Percentiles rank a stretch among this genome's conserved stretches.
Conservation (phyloP, 2,113 vertebrate species). For the Circaetus cinerascens region DNA sequence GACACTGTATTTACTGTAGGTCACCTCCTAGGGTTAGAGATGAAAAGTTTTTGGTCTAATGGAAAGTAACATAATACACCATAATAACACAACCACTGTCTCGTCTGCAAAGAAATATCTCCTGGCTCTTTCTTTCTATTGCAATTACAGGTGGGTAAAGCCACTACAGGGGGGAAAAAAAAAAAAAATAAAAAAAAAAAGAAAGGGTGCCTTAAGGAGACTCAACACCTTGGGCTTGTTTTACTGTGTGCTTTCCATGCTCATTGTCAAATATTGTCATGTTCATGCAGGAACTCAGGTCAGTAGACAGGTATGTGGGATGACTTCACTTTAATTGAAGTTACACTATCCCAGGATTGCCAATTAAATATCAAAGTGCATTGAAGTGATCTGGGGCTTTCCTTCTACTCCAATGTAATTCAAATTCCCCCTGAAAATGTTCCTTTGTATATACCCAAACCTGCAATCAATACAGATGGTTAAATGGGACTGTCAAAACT, state of each 20-base stretch:
- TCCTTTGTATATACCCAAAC: not conserved
- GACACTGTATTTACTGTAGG: constrained; percentile 81
- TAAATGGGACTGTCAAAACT: constrained; percentile 23
- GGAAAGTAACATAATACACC: constrained; percentile 71
- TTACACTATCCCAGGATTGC: not conserved
- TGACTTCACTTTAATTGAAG: constrained; percentile 24
- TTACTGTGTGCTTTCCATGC: not conserved
- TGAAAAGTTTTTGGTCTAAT: constrained; percentile 77
- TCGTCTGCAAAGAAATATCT: constrained; percentile 65
- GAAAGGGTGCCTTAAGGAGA: not conserved
- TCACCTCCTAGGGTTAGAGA: constrained; percentile 78
- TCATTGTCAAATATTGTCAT: not conserved
- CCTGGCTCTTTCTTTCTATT: constrained; percentile 9
- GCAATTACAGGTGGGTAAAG: constrained; percentile 59
- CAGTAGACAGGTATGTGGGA: not conserved
- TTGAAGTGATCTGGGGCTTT: not conserved
- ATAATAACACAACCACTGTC: constrained; percentile 66
- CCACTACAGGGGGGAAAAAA: not conserved
- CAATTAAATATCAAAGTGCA: not conserved
- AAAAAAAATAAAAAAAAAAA: not conserved
- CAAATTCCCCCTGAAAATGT: not conserved
- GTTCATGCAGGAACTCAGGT: not conserved
- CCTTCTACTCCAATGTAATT: not conserved
- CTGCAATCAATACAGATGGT: not conserved
- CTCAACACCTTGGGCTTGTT: not conserved